Percentiles rank a stretch among this genome's conserved stretches.
These are phyloP conservation scores for Thymallus thymallus DNA, from an alignment of 2,113 vertebrate species.

Conservation along the genomic window DNA sequence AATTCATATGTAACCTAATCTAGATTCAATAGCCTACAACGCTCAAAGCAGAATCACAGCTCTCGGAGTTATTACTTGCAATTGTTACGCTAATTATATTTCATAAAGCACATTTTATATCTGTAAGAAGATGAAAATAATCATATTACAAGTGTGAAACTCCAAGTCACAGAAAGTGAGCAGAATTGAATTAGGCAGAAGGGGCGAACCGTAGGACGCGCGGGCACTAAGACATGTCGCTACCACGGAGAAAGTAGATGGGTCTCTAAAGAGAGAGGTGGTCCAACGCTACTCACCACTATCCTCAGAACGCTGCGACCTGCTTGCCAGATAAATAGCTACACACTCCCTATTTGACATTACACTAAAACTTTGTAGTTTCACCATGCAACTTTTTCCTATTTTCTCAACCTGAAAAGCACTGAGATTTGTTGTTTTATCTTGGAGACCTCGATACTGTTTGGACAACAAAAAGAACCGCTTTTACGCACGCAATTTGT, in stretches of 20 bases:
- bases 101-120: no score
- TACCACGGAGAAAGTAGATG: not conserved
- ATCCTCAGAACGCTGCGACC: constrained; percentile 4
- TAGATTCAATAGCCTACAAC: no score
- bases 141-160: no score
- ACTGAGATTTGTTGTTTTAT: not conserved
- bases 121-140: no score
- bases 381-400: not conserved
- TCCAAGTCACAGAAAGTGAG: not conserved
- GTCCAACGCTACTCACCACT: not conserved
- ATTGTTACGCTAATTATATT: no score
- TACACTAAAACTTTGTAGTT: not conserved
- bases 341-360: not conserved
- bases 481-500: not conserved
- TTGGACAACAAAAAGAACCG: not conserved
- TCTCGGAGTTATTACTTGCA: no score
- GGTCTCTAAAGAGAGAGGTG: not conserved
- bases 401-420: not conserved
- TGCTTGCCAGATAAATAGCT: not conserved
- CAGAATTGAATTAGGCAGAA: not conserved
- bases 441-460: not conserved
- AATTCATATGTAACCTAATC: no score
- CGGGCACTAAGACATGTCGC: not conserved
- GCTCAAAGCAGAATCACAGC: no score
- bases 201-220: not conserved